Percentiles rank a stretch among this genome's conserved stretches.
Conservation (phyloP, 1,140 invertebrate genomes). For the Bombus sibiricus region DNA sequence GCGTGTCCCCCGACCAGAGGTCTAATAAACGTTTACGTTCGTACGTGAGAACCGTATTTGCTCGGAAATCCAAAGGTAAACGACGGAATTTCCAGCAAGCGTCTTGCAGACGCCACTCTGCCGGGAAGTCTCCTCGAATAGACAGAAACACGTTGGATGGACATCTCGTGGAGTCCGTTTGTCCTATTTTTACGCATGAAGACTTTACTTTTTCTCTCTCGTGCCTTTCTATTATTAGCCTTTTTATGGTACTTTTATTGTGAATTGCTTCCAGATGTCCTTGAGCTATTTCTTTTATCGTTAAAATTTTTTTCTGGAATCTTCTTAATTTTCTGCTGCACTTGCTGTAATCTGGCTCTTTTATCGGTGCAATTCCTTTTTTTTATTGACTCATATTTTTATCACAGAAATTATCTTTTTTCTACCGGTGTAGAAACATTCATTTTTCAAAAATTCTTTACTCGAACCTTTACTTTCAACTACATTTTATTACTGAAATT, state of each 20-base stretch:
- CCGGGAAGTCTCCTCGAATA: neutral
- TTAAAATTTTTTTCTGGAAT: fast-evolving
- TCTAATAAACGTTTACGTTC: slow-evolving; percentile 25
- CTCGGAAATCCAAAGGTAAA: neutral
- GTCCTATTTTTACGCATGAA: neutral
- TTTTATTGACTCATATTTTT: neutral
- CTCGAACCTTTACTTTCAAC: too few relatives aligned
- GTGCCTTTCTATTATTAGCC: neutral
- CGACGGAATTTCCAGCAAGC: neutral
- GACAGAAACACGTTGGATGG: neutral
- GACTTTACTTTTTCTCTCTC: too few relatives aligned
- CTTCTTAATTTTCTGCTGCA: neutral
- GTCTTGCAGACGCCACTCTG: neutral
- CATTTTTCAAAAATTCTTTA: too few relatives aligned
- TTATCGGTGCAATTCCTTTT: neutral
- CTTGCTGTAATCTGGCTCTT: fast-evolving
- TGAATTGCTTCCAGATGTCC: too few relatives aligned
- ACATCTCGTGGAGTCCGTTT: neutral
- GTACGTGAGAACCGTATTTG: slow-evolving; percentile 1
- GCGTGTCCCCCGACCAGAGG: neutral
- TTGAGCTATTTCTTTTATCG: neutral
- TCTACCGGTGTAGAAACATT: too few relatives aligned
- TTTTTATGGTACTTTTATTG: neutral
- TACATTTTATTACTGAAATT: too few relatives aligned
- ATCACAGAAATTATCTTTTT: neutral